These are phyloP conservation scores for Rhinatrema bivittatum DNA, from an alignment of 2,797 vertebrate species.

Conservation along the genomic window DNA sequence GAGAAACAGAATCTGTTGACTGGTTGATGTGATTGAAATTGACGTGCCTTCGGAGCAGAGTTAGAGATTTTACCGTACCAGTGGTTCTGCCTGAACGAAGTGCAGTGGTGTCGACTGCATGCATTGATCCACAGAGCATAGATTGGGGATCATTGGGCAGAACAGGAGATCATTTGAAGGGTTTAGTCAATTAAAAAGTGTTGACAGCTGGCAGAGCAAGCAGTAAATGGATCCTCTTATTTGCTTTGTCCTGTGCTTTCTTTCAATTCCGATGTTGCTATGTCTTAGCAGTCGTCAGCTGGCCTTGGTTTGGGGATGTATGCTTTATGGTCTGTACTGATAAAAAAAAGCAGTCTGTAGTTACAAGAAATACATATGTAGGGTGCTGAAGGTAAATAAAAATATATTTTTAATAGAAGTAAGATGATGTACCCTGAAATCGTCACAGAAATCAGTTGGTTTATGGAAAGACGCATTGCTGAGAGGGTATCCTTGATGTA, in stretches of 20 bases:
- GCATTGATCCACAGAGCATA: not conserved
- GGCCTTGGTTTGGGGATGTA: too few relatives aligned
- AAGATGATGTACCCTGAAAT: too few relatives aligned
- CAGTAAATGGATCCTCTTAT: not conserved
- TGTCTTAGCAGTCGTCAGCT: too few relatives aligned
- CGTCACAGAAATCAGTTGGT: too few relatives aligned
- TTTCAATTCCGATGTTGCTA: too few relatives aligned
- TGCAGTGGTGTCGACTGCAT: not conserved
- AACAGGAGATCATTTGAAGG: not conserved
- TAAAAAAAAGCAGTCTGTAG: too few relatives aligned
- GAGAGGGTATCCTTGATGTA: too few relatives aligned
- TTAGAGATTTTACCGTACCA: not conserved
- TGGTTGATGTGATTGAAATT: not conserved
- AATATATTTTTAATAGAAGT: too few relatives aligned
- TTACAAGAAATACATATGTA: too few relatives aligned
- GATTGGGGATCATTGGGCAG: not conserved
- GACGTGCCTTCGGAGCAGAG: slow-evolving; percentile 3
- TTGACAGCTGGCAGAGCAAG: not conserved
- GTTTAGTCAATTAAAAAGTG: not conserved
- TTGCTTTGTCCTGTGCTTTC: not conserved
- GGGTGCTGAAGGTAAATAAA: too few relatives aligned
- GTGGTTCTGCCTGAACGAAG: not conserved
- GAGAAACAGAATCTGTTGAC: not conserved
- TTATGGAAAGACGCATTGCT: too few relatives aligned
- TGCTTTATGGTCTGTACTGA: too few relatives aligned